phyloP scores from a whole-genome alignment of 1,140 invertebrate genomes.

The Scylla paramamosain region DNA sequence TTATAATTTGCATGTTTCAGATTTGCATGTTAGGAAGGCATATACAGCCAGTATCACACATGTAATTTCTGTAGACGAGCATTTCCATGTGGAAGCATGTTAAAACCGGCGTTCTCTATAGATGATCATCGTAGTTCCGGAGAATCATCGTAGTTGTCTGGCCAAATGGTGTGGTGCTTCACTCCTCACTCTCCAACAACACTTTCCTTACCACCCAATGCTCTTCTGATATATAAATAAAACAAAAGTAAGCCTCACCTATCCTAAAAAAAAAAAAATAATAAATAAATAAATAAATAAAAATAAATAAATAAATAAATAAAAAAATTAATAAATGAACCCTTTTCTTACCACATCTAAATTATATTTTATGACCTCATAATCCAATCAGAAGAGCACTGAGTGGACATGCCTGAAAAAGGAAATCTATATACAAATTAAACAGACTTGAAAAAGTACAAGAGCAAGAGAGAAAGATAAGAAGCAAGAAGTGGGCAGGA shows the following conservation, averaged over 20 bases:
- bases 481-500: slow-evolving; percentile 42
- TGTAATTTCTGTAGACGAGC: not conserved
- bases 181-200: slow-evolving; percentile 64
- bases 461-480: slow-evolving; percentile 44
- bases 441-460: not conserved
- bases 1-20: not conserved
- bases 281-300: slow-evolving; percentile 54
- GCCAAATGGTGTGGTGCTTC: slow-evolving; percentile 65
- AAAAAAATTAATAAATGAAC: not conserved
- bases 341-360: not conserved
- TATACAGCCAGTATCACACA: slow-evolving; percentile 28
- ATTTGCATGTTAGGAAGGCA: slow-evolving; percentile 35
- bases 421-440: slow-evolving; percentile 14
- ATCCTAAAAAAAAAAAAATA: slow-evolving; percentile 57
- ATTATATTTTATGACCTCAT: slow-evolving; percentile 3
- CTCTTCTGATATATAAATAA: slow-evolving; percentile 73
- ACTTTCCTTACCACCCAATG: slow-evolving; percentile 75
- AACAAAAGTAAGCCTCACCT: slow-evolving; percentile 72
- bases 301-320: slow-evolving; percentile 58
- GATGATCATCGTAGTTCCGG: slow-evolving; percentile 68
- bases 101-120: slow-evolving; percentile 55
- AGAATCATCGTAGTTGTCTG: slow-evolving; percentile 52
- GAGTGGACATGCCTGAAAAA: slow-evolving; percentile 62
- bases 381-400: slow-evolving; percentile 69
- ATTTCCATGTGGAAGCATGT: slow-evolving; percentile 63